Percentiles rank a stretch among this genome's conserved stretches.
phyloP scores from a whole-genome alignment of 1,140 invertebrate species.

The Palaemon carinicauda region DNA sequence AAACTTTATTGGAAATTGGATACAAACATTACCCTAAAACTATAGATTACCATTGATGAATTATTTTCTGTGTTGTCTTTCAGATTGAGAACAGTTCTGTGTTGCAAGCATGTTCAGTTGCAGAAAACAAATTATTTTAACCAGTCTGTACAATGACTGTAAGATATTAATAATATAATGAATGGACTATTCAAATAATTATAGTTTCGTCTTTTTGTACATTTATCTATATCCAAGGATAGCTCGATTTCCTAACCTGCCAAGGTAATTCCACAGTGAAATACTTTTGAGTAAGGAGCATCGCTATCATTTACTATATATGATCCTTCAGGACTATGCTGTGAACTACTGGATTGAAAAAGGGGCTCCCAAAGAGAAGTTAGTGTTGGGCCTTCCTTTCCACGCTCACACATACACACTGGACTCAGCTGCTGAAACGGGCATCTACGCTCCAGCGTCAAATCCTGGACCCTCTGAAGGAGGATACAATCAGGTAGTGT shows the following conservation, averaged over 20 bases:
- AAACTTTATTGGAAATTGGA: no score
- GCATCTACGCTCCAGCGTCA: slow-evolving; percentile 70
- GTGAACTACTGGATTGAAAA: slow-evolving; percentile 72
- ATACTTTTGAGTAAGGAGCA: no score
- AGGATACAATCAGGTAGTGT: slow-evolving; percentile 81
- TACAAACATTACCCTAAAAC: no score
- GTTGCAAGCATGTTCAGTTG: no score
- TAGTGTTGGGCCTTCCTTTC: slow-evolving; percentile 73
- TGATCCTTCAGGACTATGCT: slow-evolving; percentile 68
- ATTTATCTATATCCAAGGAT: slow-evolving; percentile 59
- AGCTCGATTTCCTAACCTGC: no score
- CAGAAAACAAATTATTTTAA: no score
- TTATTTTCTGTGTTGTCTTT: no score
- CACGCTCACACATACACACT: slow-evolving; percentile 74
- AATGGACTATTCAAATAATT: not conserved
- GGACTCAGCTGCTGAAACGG: slow-evolving; percentile 65
- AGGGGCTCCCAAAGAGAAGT: slow-evolving; percentile 70
- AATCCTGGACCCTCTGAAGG: slow-evolving; percentile 74
- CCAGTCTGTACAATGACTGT: no score
- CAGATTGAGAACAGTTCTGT: no score
- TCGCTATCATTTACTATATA: no score
- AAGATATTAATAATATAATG: not conserved
- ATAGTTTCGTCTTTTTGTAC: slow-evolving; percentile 70
- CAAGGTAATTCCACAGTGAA: not conserved
- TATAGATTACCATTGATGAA: no score